Evolutionary conservation across 2,113 vertebrate species (phyloP).

Genomic region (Lagopus muta): DNA sequence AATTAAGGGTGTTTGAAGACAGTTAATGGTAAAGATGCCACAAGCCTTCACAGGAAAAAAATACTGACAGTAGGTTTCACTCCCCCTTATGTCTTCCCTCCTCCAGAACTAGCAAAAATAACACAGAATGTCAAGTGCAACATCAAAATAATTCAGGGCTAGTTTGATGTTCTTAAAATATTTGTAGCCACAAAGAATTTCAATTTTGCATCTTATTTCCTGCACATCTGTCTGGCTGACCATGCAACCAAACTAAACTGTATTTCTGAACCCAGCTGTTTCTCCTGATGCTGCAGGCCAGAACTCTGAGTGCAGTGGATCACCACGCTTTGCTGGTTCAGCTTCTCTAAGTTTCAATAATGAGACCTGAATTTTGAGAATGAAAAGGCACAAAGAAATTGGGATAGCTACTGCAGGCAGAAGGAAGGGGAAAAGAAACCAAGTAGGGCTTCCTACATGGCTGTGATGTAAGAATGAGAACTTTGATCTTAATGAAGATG

Average conservation of each 20-base stretch:
- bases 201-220: not conserved
- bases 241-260: not conserved
- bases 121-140: slow-evolving; percentile 9
- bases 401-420: not conserved
- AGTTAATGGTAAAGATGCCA: not conserved
- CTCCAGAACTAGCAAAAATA: slow-evolving; percentile 49
- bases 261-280: not conserved
- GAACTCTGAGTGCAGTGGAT: not conserved
- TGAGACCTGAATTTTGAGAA: not conserved
- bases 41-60: not conserved
- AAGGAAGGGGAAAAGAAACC: not conserved
- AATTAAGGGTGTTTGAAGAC: not conserved
- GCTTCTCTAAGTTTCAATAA: not conserved
- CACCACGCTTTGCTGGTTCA: not conserved
- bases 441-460: not conserved
- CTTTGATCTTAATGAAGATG: not conserved
- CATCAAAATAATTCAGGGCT: slow-evolving; percentile 36
- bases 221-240: not conserved
- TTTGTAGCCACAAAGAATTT: not conserved
- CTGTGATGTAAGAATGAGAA: not conserved
- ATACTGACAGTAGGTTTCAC: slow-evolving; percentile 53
- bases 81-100: slow-evolving; percentile 15
- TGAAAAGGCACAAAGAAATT: not conserved
- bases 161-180: slow-evolving; percentile 36
- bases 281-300: not conserved